Evolutionary conservation across 2,113 vertebrate species (phyloP).

Genomic region (Ranitomeya variabilis): DNA sequence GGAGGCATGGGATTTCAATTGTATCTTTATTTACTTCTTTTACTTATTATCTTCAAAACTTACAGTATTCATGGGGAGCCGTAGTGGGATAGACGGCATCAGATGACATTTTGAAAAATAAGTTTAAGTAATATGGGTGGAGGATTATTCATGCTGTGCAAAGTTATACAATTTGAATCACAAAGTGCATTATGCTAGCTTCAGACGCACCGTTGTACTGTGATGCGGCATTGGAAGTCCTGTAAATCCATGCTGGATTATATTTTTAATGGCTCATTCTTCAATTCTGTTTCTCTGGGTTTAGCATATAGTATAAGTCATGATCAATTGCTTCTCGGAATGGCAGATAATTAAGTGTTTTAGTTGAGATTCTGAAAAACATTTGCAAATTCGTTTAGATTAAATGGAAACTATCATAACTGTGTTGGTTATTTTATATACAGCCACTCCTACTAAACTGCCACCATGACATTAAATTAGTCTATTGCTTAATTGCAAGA

Average conservation of each 20-base stretch:
- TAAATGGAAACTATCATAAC: neutral
- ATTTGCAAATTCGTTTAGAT: neutral
- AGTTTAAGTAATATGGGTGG: neutral
- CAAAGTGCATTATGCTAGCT: neutral
- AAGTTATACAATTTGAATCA: neutral
- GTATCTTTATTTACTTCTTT: slow-evolving; percentile 17
- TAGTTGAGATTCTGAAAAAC: neutral
- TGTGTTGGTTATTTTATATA: neutral
- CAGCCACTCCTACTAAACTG: neutral
- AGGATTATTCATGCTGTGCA: slow-evolving; percentile 15
- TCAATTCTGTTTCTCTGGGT: neutral
- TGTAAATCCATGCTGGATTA: neutral
- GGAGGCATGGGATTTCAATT: neutral
- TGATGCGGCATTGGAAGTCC: neutral
- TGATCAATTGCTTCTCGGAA: neutral
- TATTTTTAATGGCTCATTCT: neutral
- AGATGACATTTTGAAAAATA: slow-evolving; percentile 25
- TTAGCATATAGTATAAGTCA: neutral
- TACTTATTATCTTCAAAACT: slow-evolving; percentile 21
- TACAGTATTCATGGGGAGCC: slow-evolving; percentile 5
- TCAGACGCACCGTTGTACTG: neutral
- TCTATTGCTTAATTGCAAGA: too few relatives aligned
- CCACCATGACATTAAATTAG: too few relatives aligned
- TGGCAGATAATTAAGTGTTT: neutral
- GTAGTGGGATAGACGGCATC: neutral